A percentile compares a stretch with the other conserved stretches of the same genome.
These are phyloP conservation scores for Anhinga anhinga DNA, from an alignment of 2,113 vertebrate genomes.

Conservation along the genomic window DNA sequence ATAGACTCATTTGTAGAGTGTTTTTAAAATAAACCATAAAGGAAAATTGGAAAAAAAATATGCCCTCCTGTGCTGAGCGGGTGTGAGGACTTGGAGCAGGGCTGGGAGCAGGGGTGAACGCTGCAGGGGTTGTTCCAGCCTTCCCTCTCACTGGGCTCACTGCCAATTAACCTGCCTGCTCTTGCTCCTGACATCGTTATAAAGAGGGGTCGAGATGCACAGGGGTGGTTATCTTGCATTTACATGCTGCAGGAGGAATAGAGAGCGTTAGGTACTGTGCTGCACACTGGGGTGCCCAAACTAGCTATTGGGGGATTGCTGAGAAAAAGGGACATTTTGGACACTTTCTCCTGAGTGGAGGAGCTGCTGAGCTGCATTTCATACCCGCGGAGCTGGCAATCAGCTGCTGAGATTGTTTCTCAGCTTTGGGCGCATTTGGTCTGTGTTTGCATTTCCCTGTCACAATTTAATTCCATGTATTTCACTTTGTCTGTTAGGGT, in stretches of 20 bases:
- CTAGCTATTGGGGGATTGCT: background rate
- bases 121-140: accelerated
- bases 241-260: background rate
- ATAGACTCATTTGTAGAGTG: accelerated
- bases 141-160: accelerated
- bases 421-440: accelerated
- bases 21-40: background rate
- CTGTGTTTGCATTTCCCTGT: background rate
- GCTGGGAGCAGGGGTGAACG: background rate
- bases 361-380: accelerated
- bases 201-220: background rate
- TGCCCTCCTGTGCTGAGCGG: background rate
- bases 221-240: background rate
- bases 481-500: background rate
- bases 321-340: background rate
- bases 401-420: background rate
- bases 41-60: background rate
- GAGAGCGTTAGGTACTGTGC: background rate
- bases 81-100: background rate
- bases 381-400: background rate
- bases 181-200: background rate
- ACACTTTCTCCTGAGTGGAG: background rate
- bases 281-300: accelerated
- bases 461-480: background rate
- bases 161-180: accelerated